phyloP scores from a whole-genome alignment of 2,113 vertebrate species.

The Panthera uncia region DNA sequence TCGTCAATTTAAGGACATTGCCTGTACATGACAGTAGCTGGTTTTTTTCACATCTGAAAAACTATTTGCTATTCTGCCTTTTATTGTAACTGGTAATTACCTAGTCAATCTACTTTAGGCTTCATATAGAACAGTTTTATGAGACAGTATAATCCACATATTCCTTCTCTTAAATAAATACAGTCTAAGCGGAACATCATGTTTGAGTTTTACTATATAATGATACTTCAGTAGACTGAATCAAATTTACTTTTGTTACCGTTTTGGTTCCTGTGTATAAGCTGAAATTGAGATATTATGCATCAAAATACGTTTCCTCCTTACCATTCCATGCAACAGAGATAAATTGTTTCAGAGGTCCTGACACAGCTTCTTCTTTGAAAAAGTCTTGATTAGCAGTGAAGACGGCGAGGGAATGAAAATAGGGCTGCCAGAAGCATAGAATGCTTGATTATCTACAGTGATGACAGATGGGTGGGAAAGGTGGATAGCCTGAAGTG shows the following conservation, averaged over 20 bases:
- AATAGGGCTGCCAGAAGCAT: not conserved
- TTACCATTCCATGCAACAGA: not conserved
- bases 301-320: not conserved
- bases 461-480: fast-evolving
- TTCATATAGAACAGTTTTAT: constrained; percentile 69
- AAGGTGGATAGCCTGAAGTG: not conserved
- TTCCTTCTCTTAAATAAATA: constrained; percentile 21
- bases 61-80: constrained; percentile 75
- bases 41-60: constrained; percentile 77
- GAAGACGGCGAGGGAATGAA: not conserved
- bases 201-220: constrained; percentile 22
- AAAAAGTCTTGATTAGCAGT: not conserved
- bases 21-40: constrained; percentile 65
- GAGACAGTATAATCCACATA: constrained; percentile 38
- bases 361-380: not conserved
- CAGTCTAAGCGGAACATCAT: not conserved
- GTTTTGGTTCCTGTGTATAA: not conserved
- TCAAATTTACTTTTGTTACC: constrained; percentile 46
- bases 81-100: constrained; percentile 80
- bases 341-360: not conserved
- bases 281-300: constrained; percentile 7
- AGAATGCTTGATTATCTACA: not conserved
- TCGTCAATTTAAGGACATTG: constrained; percentile 73
- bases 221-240: not conserved
- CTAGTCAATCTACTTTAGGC: constrained; percentile 60